Conservation (phyloP, 2,113 vertebrate species). For the Neopipo cinnamomea region DNA sequence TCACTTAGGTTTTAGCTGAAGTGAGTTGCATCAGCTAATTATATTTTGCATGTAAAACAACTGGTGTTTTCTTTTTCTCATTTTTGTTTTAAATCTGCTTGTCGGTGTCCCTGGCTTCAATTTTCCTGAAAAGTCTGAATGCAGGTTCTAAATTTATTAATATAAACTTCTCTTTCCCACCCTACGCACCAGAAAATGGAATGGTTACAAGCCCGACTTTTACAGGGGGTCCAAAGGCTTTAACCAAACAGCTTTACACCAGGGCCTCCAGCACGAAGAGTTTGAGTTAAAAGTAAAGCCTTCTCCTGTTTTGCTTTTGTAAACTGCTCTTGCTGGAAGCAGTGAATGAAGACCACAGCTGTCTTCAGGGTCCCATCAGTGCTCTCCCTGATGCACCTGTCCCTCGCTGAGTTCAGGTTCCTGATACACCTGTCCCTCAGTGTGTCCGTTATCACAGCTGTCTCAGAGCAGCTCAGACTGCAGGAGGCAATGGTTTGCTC, state of each 20-base stretch:
- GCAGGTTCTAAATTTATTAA: not conserved
- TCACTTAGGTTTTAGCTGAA: not conserved
- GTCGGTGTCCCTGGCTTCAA: not conserved
- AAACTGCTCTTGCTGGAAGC: not conserved
- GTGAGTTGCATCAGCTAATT: not conserved
- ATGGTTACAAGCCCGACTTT: not conserved
- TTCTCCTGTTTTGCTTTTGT: not conserved
- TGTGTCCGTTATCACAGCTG: not conserved
- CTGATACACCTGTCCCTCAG: not conserved
- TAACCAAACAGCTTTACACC: not conserved
- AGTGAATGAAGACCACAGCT: not conserved
- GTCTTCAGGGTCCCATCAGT: not conserved
- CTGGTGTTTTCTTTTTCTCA: not conserved
- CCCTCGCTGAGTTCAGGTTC: not conserved
- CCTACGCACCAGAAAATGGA: not conserved
- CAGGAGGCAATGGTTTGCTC: not conserved
- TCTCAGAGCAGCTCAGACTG: not conserved
- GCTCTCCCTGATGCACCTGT: not conserved
- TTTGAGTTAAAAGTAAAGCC: not conserved
- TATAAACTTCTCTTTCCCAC: not conserved
- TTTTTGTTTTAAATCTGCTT: not conserved
- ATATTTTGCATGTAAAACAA: not conserved
- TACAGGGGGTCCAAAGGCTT: not conserved
- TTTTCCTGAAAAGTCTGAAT: not conserved
- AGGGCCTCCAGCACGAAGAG: not conserved